Evolutionary conservation across 2,888 invertebrate genomes (phyloP).

Genomic region (Erebia ligea): DNA sequence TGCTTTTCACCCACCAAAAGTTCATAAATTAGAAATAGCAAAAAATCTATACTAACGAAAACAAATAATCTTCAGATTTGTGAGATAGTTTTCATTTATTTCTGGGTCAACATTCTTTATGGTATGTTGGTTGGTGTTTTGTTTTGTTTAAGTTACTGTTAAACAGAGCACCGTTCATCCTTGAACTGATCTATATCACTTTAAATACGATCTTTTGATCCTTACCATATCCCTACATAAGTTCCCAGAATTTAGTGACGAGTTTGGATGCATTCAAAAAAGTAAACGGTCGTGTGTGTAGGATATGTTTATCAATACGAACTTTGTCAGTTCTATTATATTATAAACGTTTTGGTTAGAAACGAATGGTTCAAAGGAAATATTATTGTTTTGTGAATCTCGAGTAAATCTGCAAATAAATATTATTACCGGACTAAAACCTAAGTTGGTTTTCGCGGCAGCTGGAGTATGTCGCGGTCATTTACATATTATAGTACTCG

Average conservation of each 20-base stretch:
- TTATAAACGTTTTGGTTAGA: slow-evolving; percentile 9
- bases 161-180: slow-evolving; percentile 44
- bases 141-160: slow-evolving; percentile 46
- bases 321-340: slow-evolving; percentile 7
- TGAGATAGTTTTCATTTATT: slow-evolving; percentile 52
- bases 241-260: slow-evolving; percentile 29
- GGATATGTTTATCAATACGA: slow-evolving; percentile 21
- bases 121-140: slow-evolving; percentile 50
- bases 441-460: slow-evolving; percentile 69
- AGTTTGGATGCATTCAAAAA: slow-evolving; percentile 15
- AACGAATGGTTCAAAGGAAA: slow-evolving; percentile 5
- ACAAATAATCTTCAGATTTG: neutral
- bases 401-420: slow-evolving; percentile 53
- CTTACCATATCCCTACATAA: slow-evolving; percentile 35
- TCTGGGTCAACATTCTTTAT: slow-evolving; percentile 63
- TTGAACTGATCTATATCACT: slow-evolving; percentile 45
- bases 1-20: neutral
- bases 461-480: slow-evolving; percentile 79
- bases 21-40: neutral
- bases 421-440: slow-evolving; percentile 57
- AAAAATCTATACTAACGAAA: neutral
- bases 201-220: slow-evolving; percentile 37
- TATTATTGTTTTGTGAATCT: slow-evolving; percentile 2
- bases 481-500: slow-evolving; percentile 69
- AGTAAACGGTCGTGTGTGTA: slow-evolving; percentile 5